A percentile compares a stretch with the other conserved stretches of the same genome.
Evolutionary conservation across 2,797 vertebrate genomes (phyloP).

Genomic region (Myotis findleyi): DNA sequence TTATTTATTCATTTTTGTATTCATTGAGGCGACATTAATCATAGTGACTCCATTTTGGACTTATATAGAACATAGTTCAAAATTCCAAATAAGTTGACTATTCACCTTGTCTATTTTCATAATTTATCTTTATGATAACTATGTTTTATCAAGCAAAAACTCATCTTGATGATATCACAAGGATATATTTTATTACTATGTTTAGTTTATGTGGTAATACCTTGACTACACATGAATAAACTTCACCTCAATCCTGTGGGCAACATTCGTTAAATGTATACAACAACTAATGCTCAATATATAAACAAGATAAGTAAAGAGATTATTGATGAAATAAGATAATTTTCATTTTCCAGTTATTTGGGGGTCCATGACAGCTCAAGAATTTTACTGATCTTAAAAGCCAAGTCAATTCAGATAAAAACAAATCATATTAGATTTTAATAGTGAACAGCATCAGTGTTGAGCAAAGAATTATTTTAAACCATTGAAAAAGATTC

Average conservation of each 20-base stretch:
- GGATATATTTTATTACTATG: constrained; percentile 7
- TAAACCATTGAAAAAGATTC: not conserved
- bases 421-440: not conserved
- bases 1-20: constrained; percentile 69
- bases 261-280: constrained; percentile 46
- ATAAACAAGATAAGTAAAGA: not conserved
- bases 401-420: not conserved
- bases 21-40: not conserved
- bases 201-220: constrained; percentile 42
- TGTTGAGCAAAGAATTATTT: not conserved
- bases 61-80: not conserved
- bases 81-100: constrained; percentile 44
- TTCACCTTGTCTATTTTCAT: not conserved
- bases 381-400: not conserved
- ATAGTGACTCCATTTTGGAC: constrained; percentile 25
- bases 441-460: not conserved
- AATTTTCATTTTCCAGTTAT: constrained; percentile 18
- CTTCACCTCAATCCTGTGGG: not conserved
- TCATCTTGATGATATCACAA: constrained; percentile 21
- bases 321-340: not conserved
- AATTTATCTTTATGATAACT: not conserved
- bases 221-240: constrained; percentile 13
- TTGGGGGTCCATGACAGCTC: not conserved
- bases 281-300: not conserved
- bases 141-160: constrained; percentile 9